Base-by-base conservation (phyloP, 2,888 invertebrate species). In the Leucania comma region DNA sequence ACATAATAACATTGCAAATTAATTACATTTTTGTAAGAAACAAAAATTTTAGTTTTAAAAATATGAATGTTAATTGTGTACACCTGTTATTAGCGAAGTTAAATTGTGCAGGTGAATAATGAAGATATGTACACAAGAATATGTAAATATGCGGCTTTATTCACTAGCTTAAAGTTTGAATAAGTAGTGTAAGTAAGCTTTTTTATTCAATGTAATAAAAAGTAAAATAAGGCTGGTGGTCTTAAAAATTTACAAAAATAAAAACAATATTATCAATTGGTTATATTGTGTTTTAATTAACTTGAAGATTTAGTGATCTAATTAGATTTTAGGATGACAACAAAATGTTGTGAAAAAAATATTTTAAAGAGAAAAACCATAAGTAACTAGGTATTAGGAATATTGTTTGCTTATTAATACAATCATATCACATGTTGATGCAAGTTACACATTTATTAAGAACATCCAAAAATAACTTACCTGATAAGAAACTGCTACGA, bases 401-500 rank as follows among this genome's bases (percentile, higher is more conserved):
- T 42, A 17, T 14, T 38, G n/a, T 48, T 48, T 35, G 3, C n/a
- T 22, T 12, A 6, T 57, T 32, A 6, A 57, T 22, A 57, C 20
- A 14, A 20, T 57, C 6, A 14, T 10, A 24, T 53, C n/a, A 42
- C 42, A 46, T 0, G 32, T n/a, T 48, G 6, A 42, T 42, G 17
- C 46, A 2, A 20, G 4, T 2, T 20, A 20, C 9, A 48, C 4
- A 12, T 48, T 58, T 29, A 38, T 54, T 32, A 24, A 48, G 22
- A 59, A 65, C n/a, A 12, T 56, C 17, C 10, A 38, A 42, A 48
- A 54, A 32, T 54, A 72, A 81, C 92, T 92, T 87, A 94, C 94
- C 91, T 93, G 86, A 82, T 87, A 86, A 88, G 88, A 86, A 82
- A 90, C 90, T 88, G 87, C 85, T 86, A 84, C 78, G 81, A 78